Evolutionary conservation across 1,140 invertebrate species (phyloP), one percentile per base, ranked within the genome.

Genomic region (Brachionus asplanchnoidis): DNA sequence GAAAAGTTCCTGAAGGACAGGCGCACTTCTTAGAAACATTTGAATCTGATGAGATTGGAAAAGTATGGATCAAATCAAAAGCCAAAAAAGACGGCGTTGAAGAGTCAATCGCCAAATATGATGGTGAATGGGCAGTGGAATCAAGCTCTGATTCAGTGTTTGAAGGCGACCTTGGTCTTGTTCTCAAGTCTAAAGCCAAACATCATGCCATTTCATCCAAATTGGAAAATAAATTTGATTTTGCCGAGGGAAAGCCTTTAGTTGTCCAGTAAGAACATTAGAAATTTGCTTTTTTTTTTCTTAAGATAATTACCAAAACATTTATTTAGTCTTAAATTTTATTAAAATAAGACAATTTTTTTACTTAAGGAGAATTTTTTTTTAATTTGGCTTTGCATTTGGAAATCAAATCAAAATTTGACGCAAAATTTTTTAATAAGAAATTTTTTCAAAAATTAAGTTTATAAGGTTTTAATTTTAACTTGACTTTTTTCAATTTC

Each of bases 31-130:
- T 65, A 6, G 79, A 82, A 36, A 82, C 79, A 14, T 82, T 82
- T 44, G 79, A 82, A 40, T 36, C 79, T 12, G 60, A 82, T 36
- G 40, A 65, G 23, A 82, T 82, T 36, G 79, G 79, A 9, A 88
- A 7, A 78, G 90, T 89, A 85, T 99, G 97, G 97, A 90, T 95
- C 0, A 91, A 93, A 85, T 98, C 97, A 0, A 92, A 95, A 89
- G 94, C 97, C 0, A 97, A 96, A 88, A 98, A 98, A 90, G 95
- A 97, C 85, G 95, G 93, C 82, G 93, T 93, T 12, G 95, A 97
- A 86, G 95, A 96, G 85, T 85, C 87, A 65, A 94, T 98, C 85
- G 94, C 95, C 3, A 84, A 84, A 77, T 84, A 84, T 44, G 84
- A 84, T 56, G 93, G 93, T 86, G 87, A 91, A 87, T 95, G 94